Evolutionary conservation across 2,797 vertebrate species (phyloP).

Genomic region (Spinibarbus caldwelli): DNA sequence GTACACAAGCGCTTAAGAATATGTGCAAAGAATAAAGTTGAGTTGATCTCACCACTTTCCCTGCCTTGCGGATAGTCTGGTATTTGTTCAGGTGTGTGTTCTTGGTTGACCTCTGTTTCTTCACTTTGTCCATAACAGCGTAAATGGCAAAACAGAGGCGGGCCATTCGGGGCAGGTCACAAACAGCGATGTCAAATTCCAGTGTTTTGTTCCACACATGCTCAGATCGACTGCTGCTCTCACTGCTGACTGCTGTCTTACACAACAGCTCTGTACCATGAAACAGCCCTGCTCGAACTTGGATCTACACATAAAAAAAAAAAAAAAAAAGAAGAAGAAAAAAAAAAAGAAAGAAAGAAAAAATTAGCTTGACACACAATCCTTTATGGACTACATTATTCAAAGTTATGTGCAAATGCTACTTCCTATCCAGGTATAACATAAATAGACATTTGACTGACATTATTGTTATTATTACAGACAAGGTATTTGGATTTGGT

Average conservation of each 20-base stretch:
- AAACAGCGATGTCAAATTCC: constrained; percentile 92
- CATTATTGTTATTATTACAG: not conserved
- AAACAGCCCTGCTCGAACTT: constrained; percentile 95
- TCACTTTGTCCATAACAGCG: constrained; percentile 94
- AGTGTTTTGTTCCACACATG: constrained; percentile 88
- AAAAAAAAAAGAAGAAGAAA: not conserved
- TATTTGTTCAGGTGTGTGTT: constrained; percentile 87
- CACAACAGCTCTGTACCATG: constrained; percentile 96
- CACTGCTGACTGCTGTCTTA: constrained; percentile 89
- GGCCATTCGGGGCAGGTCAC: constrained; percentile 95
- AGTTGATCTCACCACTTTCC: constrained; percentile 81
- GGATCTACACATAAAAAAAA: constrained; percentile 79
- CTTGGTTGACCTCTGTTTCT: constrained; percentile 94
- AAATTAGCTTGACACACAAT: not conserved
- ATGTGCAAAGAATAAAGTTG: constrained; percentile 6
- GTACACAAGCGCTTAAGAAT: not conserved
- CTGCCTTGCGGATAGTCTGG: constrained; percentile 91
- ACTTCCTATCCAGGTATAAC: not conserved
- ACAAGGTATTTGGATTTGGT: not conserved
- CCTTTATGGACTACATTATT: not conserved
- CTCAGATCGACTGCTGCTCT: constrained; percentile 90
- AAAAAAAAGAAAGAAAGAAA: not conserved
- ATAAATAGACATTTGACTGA: not conserved
- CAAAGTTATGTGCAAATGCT: too few relatives aligned
- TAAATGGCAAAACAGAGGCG: constrained; percentile 96